These are phyloP conservation scores for Pardosa pseudoannulata DNA, from an alignment of 2,888 invertebrate genomes.

Conservation along the genomic window DNA sequence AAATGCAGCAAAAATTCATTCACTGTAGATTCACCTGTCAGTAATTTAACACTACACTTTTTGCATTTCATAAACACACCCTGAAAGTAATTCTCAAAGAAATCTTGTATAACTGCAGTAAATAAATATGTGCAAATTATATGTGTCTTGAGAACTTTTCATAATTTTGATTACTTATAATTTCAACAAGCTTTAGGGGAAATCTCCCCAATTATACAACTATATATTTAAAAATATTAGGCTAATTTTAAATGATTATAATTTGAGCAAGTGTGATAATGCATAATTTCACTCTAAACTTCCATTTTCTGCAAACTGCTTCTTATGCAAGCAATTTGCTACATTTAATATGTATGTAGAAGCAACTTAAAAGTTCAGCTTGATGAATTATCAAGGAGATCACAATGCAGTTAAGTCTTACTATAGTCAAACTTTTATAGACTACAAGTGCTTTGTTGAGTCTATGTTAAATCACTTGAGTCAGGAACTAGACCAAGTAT, in stretches of 20 bases:
- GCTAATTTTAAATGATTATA: background rate
- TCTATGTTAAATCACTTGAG: slow-evolving; percentile 4
- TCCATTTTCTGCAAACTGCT: background rate
- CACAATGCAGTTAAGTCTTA: slow-evolving; percentile 19
- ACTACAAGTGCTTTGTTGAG: slow-evolving; percentile 14
- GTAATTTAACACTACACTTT: too few species aligned
- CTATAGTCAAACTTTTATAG: slow-evolving; percentile 8
- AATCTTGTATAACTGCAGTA: too few species aligned
- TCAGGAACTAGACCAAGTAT: slow-evolving; percentile 53
- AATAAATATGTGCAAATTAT: too few species aligned
- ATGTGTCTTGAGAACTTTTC: too few species aligned
- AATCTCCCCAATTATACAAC: too few species aligned
- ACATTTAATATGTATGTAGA: background rate
- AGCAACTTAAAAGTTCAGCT: background rate
- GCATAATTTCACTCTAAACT: background rate
- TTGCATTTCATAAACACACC: too few species aligned
- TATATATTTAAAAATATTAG: too few species aligned
- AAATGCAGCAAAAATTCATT: too few species aligned
- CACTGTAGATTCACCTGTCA: too few species aligned
- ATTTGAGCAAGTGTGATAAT: background rate
- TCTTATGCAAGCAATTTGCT: background rate
- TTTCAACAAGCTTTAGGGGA: too few species aligned
- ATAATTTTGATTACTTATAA: too few species aligned
- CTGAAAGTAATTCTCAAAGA: too few species aligned
- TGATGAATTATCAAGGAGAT: slow-evolving; percentile 16